Conservation (phyloP, 2,888 invertebrate genomes). For the Lamellibrachia satsuma region DNA sequence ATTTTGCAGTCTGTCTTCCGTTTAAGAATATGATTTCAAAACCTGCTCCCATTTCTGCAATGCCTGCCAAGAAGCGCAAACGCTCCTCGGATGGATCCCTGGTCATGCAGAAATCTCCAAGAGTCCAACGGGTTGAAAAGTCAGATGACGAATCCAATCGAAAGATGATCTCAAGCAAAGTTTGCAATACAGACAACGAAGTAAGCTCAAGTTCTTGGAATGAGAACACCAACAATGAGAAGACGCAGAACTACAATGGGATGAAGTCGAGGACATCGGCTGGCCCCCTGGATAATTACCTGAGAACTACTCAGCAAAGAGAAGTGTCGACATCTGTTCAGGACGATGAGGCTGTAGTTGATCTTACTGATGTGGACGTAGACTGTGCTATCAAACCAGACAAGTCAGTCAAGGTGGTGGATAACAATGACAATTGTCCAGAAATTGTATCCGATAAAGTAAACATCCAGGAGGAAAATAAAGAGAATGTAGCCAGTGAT, state of each 20-base stretch:
- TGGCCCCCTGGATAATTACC: conserved; percentile 6
- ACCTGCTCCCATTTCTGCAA: neutral
- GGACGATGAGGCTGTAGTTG: neutral
- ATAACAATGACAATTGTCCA: neutral
- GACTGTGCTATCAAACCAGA: neutral
- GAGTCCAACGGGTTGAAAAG: neutral
- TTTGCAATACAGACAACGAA: conserved; percentile 37
- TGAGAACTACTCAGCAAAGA: conserved; percentile 3
- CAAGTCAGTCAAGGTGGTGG: neutral
- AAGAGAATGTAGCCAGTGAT: neutral
- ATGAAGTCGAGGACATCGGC: neutral
- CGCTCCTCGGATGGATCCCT: neutral
- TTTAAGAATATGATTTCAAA: conserved; percentile 10
- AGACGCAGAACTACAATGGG: neutral
- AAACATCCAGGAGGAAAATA: neutral
- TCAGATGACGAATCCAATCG: neutral
- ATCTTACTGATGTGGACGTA: neutral
- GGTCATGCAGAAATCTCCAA: conserved; percentile 11
- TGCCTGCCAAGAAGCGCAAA: neutral
- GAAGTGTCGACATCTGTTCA: neutral
- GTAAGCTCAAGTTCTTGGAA: conserved; percentile 39
- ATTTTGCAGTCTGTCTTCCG: neutral
- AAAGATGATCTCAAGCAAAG: neutral
- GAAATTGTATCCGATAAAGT: neutral
- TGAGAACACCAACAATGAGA: neutral